Percentiles rank a stretch among this genome's conserved stretches.
These are phyloP conservation scores for Pseudorhombus dupliciocellatus DNA, from an alignment of 2,113 vertebrate species.

Conservation along the genomic window DNA sequence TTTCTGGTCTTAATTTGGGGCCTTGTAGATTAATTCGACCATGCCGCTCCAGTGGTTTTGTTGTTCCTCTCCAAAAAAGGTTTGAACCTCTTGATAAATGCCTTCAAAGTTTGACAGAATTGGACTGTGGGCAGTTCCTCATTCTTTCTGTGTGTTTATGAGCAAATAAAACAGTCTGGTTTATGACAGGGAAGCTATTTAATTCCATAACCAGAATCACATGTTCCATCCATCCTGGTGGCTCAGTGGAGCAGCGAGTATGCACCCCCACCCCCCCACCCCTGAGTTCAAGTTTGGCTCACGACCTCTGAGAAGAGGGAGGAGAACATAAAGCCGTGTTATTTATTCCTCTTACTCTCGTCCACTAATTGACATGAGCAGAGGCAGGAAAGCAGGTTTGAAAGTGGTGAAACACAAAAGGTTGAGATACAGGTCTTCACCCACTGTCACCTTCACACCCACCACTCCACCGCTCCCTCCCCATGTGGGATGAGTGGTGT, in stretches of 20 bases:
- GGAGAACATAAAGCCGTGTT: background rate
- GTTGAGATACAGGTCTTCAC: slow-evolving; percentile 33
- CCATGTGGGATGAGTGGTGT: slow-evolving; percentile 51
- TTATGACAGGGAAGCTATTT: slow-evolving; percentile 65
- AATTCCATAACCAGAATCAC: slow-evolving; percentile 65
- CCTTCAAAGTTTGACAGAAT: slow-evolving; percentile 65
- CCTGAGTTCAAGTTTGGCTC: slow-evolving; percentile 25
- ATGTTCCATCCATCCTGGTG: slow-evolving; percentile 44
- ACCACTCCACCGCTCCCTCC: slow-evolving; percentile 19
- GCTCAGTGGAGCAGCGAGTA: slow-evolving; percentile 25
- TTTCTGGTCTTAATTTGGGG: slow-evolving; percentile 74
- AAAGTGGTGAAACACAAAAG: slow-evolving; percentile 19
- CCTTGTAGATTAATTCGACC: slow-evolving; percentile 57
- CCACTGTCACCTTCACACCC: slow-evolving; percentile 29
- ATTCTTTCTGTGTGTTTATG: slow-evolving; percentile 64
- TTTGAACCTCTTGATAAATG: slow-evolving; percentile 64
- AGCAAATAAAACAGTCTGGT: slow-evolving; percentile 68
- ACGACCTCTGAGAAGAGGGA: slow-evolving; percentile 4
- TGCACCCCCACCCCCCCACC: too few species aligned
- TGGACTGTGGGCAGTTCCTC: slow-evolving; percentile 57
- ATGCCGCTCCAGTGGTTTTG: slow-evolving; percentile 60
- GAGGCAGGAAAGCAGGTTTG: background rate
- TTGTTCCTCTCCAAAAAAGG: slow-evolving; percentile 60
- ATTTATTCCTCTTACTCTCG: background rate
- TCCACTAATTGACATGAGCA: background rate